Base-by-base conservation (phyloP, 2,113 vertebrate species). In the Chascanopsetta lugubris region DNA sequence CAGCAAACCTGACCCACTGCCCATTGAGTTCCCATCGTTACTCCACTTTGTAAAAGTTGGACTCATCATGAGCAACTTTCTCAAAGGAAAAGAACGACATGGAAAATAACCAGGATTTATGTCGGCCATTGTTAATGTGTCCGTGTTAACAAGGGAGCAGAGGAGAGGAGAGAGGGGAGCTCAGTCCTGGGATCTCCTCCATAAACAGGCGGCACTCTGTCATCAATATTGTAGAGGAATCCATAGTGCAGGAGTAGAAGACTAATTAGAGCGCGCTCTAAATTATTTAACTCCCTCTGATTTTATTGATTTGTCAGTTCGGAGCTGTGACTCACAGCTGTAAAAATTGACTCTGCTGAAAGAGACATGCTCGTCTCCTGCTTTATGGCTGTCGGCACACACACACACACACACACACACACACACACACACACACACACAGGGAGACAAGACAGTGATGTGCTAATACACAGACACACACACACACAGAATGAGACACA, bases 261-360 rank as follows among this genome's bases (percentile, higher is more conserved):
- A 96, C 97, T 99, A 99, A 99, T 99, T 99, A 99, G 96, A 96
- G 94, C 90, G 93, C 87, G 94, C 91, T 93, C 95, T 99, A 97
- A 99, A 99, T 99, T 96, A 99, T 99, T 99, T 95, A 99, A 96
- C 95, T 96, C 95, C 93, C 96, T 90, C 86, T 97, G 97, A 98
- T 95, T 94, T 93, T 94, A 99, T 99, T 95, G 97, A 99, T 99
- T 95, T 90, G 93, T 93, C 93, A 96, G 94, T 97, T 96, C 94
- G 91, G 95, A 91, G 94, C 92, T 93, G 92, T 87, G 92, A 91
- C 84, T 93, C 90, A 91, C 93, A 94, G 94, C 94, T 95, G 95
- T 95, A 96, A 97, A n/a, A 97, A 97, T 97, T 95, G 96, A 98
- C 95, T 94, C 93, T 91, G 87, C 92, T 94, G 91, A 89, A 95